Evolutionary conservation across 2,797 vertebrate species (phyloP), one percentile per base, ranked within the genome.

Genomic region (Acanthiza pusilla): DNA sequence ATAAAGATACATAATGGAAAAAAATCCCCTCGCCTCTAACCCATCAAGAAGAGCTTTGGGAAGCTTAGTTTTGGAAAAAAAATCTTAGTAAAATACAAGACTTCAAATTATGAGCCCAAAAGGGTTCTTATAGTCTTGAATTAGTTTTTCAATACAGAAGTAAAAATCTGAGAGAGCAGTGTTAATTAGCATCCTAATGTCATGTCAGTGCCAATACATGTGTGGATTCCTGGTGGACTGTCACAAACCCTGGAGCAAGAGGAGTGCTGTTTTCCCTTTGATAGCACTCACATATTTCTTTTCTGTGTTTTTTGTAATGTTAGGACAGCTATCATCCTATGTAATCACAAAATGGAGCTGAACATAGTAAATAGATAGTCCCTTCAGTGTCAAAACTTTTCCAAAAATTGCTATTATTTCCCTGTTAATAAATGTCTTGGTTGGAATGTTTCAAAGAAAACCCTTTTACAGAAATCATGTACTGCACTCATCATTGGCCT

Each of bases 21-120:
- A 8, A 9, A 43, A 7, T 0, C 1, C 1, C 5, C 32, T 12
- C 8, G 9, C 2, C 5, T 5, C 25, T 45, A 30, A 7, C 3
- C n/a, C 58, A 27, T 29, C 51, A 88, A 82, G 48, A 76, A 63
- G 16, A 15, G 10, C 8, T 73, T 73, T 42, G 27, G 19, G 34
- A 88, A 88, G 8, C 8, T 54, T 40, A 42, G n/a, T 9, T 75
- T 85, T 62, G 47, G 32, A 71, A 94, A 43, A 71, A 83, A 66
- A 65, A 36, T 17, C 26, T 55, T 42, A 68, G 15, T 48, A 42
- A 63, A 61, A 68, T 12, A 34, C 1, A 51, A 72, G 81, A 32
- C 10, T 84, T 78, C 26, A 62, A 70, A 78, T 55, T 7, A 48
- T 20, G 7, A 94, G 27, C 13, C 29, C 22, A 63, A 73, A 36